A percentile compares a stretch with the other conserved stretches of the same genome.
Conservation (phyloP, 2,113 vertebrate genomes). For the Saiga tatarica region DNA sequence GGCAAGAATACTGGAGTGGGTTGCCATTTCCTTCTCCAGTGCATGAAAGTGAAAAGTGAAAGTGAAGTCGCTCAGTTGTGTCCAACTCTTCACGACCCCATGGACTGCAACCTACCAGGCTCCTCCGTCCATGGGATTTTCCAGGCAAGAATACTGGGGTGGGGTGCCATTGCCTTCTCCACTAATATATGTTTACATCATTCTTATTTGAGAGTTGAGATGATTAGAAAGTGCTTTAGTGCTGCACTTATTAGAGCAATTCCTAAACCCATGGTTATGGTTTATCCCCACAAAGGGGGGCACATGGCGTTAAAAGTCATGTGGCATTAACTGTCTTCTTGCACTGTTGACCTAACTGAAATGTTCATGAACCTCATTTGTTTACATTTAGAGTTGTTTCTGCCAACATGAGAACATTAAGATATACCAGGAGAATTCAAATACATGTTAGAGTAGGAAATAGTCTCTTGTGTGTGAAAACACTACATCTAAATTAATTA, state of each 20-base stretch:
- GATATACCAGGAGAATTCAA: constrained; percentile 36
- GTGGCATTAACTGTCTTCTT: neutral
- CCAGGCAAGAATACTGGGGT: no score
- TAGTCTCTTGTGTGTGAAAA: constrained; percentile 44
- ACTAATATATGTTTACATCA: neutral
- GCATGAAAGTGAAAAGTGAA: no score
- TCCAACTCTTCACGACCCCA: no score
- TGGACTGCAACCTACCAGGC: no score
- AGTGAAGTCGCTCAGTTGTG: no score
- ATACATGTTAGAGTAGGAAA: constrained; percentile 55
- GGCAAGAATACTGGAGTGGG: no score
- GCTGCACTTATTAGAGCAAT: neutral
- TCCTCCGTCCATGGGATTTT: no score
- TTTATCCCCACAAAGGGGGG: neutral
- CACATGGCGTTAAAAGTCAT: no score
- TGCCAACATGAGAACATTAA: neutral
- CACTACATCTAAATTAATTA: constrained; percentile 35
- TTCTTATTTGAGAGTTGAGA: neutral
- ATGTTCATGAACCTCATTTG: neutral
- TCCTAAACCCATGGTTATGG: neutral
- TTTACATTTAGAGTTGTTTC: neutral
- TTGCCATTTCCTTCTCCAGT: no score
- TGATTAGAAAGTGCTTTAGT: neutral
- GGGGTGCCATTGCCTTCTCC: no score
- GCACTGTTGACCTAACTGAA: neutral